These are phyloP conservation scores for Neelides sp. DNA, from an alignment of 1,140 invertebrate genomes.

Conservation along the genomic window DNA sequence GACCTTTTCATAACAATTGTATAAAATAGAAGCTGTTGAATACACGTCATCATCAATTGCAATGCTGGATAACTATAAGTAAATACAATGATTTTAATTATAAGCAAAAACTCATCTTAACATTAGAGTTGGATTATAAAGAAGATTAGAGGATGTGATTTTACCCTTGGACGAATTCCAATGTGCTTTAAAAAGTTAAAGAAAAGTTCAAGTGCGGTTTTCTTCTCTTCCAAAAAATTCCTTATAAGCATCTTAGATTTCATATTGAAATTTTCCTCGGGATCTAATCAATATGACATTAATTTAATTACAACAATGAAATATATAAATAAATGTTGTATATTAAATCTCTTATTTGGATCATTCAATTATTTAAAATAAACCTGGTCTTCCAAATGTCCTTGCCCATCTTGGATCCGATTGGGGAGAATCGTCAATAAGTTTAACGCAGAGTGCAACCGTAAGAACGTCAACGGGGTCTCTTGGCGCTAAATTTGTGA, in stretches of 20 bases:
- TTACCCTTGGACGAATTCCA: conserved; percentile 56
- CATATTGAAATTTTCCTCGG: no score
- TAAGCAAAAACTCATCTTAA: not conserved
- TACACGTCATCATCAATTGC: conserved; percentile 45
- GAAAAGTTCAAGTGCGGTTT: conserved; percentile 59
- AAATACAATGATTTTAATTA: conserved; percentile 17
- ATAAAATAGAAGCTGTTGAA: conserved; percentile 51
- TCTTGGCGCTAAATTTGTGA: conserved; percentile 11
- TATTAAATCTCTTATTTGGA: conserved; percentile 31
- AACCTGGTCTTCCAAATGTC: conserved; percentile 18
- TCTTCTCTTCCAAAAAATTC: conserved; percentile 59
- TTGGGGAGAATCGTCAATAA: conserved; percentile 76
- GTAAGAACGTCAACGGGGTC: conserved; percentile 25
- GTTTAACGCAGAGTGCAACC: conserved; percentile 39
- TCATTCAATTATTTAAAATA: not conserved
- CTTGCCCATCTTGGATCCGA: conserved; percentile 71
- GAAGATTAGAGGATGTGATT: conserved; percentile 11
- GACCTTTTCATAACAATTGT: conserved; percentile 60
- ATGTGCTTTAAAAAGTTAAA: conserved; percentile 62
- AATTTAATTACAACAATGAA: no score
- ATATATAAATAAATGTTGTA: conserved; percentile 34
- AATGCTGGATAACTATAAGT: conserved; percentile 43
- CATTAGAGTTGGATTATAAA: not conserved
- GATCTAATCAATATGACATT: no score
- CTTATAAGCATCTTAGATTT: conserved; percentile 29